phyloP scores from a whole-genome alignment of 2,888 invertebrate genomes.

The Callimorpha dominula region DNA sequence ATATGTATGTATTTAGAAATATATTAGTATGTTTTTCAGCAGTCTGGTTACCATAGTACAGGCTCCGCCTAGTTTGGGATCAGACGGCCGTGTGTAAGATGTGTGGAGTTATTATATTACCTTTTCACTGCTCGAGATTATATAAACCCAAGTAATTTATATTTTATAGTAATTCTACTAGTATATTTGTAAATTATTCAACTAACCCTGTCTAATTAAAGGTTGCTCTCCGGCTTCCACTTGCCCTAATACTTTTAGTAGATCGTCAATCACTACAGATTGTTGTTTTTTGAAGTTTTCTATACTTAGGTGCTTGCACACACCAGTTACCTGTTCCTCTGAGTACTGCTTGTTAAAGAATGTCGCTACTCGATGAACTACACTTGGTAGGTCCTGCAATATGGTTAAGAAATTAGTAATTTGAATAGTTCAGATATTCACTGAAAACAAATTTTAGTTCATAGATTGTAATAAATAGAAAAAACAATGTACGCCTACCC shows the following conservation, averaged over 20 bases:
- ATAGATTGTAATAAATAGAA: too few relatives aligned
- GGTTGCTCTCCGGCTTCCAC: background rate
- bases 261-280: background rate
- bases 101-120: too few relatives aligned
- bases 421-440: background rate
- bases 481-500: too few relatives aligned
- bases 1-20: too few relatives aligned
- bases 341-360: background rate
- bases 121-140: too few relatives aligned
- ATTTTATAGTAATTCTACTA: too few relatives aligned
- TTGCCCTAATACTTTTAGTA: background rate
- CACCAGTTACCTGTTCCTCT: background rate
- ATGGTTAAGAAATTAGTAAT: background rate
- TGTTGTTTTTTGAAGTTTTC: background rate
- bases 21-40: too few relatives aligned
- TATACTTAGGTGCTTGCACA: background rate
- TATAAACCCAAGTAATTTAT: too few relatives aligned
- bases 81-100: too few relatives aligned
- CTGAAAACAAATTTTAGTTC: too few relatives aligned
- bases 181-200: background rate
- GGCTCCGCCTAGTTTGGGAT: too few relatives aligned
- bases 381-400: background rate
- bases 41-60: too few relatives aligned
- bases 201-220: background rate
- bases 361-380: background rate